A percentile compares a stretch with the other conserved stretches of the same genome.
Evolutionary conservation across 2,888 invertebrate species (phyloP).

Genomic region (Ctena decussata): DNA sequence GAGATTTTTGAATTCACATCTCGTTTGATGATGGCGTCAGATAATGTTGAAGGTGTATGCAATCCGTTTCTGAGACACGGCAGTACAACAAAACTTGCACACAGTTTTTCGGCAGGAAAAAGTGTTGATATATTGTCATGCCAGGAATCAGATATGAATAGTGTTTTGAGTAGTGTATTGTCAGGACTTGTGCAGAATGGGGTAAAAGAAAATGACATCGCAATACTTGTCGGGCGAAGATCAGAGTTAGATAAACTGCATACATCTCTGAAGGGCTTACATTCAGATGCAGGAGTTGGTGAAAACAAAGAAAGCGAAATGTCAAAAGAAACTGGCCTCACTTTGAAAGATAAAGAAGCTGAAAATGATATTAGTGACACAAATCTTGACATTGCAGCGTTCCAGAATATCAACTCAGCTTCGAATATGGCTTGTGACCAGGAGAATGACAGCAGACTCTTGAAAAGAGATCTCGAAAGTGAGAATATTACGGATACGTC

Average conservation of each 20-base stretch:
- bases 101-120: conserved; percentile 73
- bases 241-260: conserved; percentile 65
- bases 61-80: conserved; percentile 44
- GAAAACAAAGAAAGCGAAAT: neutral
- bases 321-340: neutral
- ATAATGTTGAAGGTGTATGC: conserved; percentile 48
- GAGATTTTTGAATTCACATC: conserved; percentile 81
- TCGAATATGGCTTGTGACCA: neutral
- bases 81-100: conserved; percentile 72
- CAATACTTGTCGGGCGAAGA: conserved; percentile 76
- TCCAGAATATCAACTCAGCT: neutral
- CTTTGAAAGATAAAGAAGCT: neutral
- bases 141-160: conserved; percentile 67
- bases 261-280: conserved; percentile 48
- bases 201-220: conserved; percentile 72
- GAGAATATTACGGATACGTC: neutral
- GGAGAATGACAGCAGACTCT: no score
- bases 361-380: neutral
- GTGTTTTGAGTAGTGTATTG: conserved; percentile 68
- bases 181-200: conserved; percentile 68
- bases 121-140: conserved; percentile 76
- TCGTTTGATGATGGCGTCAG: conserved; percentile 72
- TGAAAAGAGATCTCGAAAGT: neutral
- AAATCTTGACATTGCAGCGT: neutral
- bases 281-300: neutral